phyloP scores from a whole-genome alignment of 2,113 vertebrate genomes.

The Scomber colias region DNA sequence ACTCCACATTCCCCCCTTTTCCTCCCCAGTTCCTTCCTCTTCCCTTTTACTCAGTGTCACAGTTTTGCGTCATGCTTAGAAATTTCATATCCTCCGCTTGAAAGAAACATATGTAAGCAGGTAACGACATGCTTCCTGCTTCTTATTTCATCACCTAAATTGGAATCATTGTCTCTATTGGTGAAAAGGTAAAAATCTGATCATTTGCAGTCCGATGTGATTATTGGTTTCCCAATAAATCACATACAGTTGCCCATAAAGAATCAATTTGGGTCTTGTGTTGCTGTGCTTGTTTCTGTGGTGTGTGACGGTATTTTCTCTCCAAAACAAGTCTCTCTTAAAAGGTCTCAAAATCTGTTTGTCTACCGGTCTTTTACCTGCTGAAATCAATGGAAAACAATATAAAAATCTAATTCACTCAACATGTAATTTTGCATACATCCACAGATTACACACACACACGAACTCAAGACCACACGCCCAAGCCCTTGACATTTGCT shows the following conservation, averaged over 20 bases:
- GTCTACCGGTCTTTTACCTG: too few species aligned
- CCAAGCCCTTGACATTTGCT: slow-evolving; percentile 82
- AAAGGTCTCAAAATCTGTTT: too few species aligned
- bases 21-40: slow-evolving; percentile 23
- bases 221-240: slow-evolving; percentile 7
- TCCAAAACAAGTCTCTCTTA: too few species aligned
- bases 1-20: slow-evolving; percentile 31
- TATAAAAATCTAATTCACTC: background rate
- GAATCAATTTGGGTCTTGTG: background rate
- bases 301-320: background rate
- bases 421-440: background rate
- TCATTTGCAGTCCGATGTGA: background rate
- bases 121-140: slow-evolving; percentile 30
- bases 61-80: slow-evolving; percentile 52
- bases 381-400: too few species aligned
- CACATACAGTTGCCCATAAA: too few species aligned
- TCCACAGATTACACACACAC: background rate
- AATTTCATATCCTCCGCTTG: too few species aligned
- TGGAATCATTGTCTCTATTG: slow-evolving; percentile 22
- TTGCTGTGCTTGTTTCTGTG: background rate
- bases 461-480: slow-evolving; percentile 6
- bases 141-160: slow-evolving; percentile 24
- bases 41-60: slow-evolving; percentile 30
- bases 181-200: slow-evolving; percentile 11
- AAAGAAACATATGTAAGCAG: slow-evolving; percentile 7